Evolutionary conservation across 2,888 invertebrate genomes (phyloP).

Genomic region (Parnassius mnemosyne): DNA sequence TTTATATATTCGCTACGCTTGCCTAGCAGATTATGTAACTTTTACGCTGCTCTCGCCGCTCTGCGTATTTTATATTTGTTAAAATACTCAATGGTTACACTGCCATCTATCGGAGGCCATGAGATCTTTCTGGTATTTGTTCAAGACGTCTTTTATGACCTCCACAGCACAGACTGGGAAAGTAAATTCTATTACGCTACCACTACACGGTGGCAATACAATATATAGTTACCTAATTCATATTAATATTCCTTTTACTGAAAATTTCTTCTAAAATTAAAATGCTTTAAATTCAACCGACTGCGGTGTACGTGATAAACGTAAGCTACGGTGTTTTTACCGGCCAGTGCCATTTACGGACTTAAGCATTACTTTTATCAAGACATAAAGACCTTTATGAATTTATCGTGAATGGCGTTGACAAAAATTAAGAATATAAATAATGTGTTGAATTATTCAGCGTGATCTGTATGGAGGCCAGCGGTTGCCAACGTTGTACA

Average conservation of each 20-base stretch:
- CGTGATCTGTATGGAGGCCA: conserved; percentile 76
- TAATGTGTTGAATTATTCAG: conserved; percentile 78
- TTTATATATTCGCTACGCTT: too few relatives aligned
- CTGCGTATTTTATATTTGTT: too few relatives aligned
- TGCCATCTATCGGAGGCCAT: too few relatives aligned
- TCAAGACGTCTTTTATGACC: too few relatives aligned
- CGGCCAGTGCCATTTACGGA: conserved; percentile 54
- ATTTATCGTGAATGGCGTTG: conserved; percentile 77
- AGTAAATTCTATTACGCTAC: too few relatives aligned
- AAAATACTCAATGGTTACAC: too few relatives aligned
- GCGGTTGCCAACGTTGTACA: conserved; percentile 48
- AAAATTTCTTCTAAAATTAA: conserved; percentile 9
- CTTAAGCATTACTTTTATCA: conserved; percentile 78
- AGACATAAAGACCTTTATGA: conserved; percentile 79
- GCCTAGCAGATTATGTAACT: too few relatives aligned
- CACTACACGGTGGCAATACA: neutral
- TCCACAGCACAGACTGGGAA: too few relatives aligned
- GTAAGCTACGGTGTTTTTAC: conserved; percentile 55
- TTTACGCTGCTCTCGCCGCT: too few relatives aligned
- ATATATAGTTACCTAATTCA: conserved; percentile 1
- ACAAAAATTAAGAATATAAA: conserved; percentile 79
- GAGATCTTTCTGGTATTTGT: too few relatives aligned
- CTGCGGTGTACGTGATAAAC: conserved; percentile 46
- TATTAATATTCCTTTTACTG: neutral
- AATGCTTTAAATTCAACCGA: conserved; percentile 22